These are phyloP conservation scores for Orgyia antiqua DNA, from an alignment of 2,888 invertebrate species.

Conservation along the genomic window DNA sequence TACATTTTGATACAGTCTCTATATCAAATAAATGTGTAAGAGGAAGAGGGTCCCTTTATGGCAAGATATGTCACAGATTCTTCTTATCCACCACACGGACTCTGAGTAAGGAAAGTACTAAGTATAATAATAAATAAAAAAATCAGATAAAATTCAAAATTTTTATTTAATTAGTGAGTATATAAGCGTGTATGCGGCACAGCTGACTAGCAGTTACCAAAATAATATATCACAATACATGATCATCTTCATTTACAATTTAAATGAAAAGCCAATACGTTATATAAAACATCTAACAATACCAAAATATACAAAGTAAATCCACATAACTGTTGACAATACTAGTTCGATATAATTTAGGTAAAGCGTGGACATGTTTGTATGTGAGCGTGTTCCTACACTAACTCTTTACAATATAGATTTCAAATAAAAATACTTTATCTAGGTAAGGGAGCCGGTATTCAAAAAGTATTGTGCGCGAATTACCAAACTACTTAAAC, in stretches of 20 bases:
- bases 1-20: too few relatives aligned
- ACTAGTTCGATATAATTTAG: conserved; percentile 18
- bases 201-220: conserved; percentile 72
- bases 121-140: conserved; percentile 15
- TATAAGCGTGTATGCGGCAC: conserved; percentile 73
- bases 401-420: background rate
- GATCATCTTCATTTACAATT: conserved; percentile 37
- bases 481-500: conserved; percentile 52
- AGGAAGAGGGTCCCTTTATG: too few relatives aligned
- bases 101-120: too few relatives aligned
- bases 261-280: conserved; percentile 30
- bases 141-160: conserved; percentile 43
- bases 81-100: too few relatives aligned
- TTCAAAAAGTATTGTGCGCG: conserved; percentile 58
- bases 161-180: conserved; percentile 72
- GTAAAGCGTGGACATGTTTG: conserved; percentile 7
- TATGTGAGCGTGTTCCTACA: background rate
- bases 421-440: background rate
- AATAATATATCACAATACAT: conserved; percentile 65
- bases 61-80: too few relatives aligned
- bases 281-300: conserved; percentile 20
- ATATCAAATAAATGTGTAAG: too few relatives aligned
- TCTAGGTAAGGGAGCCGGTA: conserved; percentile 5
- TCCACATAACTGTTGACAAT: conserved; percentile 12
- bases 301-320: conserved; percentile 19